These are phyloP conservation scores for Struthidea cinerea DNA, from an alignment of 2,113 vertebrate species.

Conservation along the genomic window DNA sequence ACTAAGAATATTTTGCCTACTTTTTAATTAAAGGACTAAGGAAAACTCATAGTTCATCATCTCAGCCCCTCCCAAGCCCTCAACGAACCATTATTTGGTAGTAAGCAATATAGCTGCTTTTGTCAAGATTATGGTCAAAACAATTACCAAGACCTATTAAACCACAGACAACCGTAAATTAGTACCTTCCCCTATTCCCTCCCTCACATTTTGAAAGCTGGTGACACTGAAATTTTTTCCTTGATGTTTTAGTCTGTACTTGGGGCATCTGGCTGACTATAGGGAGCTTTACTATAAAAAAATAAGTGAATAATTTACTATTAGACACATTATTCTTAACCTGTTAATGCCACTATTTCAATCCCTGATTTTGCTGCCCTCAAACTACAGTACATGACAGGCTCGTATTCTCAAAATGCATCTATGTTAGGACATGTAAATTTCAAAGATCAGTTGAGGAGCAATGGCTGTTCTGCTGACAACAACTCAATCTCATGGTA, in stretches of 20 bases:
- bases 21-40: not conserved
- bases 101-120: not conserved
- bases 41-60: not conserved
- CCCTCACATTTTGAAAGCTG: not conserved
- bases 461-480: not conserved
- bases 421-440: not conserved
- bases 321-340: not conserved
- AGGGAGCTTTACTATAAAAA: not conserved
- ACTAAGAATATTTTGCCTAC: not conserved
- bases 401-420: not conserved
- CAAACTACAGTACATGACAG: not conserved
- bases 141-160: not conserved
- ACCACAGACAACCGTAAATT: not conserved
- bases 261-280: not conserved
- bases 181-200: not conserved
- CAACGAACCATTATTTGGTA: not conserved
- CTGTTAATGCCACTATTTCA: not conserved
- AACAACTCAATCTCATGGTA: not conserved
- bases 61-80: not conserved
- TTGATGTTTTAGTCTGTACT: not conserved
- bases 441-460: not conserved
- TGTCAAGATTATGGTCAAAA: not conserved
- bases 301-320: not conserved
- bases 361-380: not conserved
- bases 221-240: not conserved